Evolutionary conservation across 2,888 invertebrate genomes (phyloP), one percentile per base, ranked within the genome.

Genomic region (Drosophila sordidula): DNA sequence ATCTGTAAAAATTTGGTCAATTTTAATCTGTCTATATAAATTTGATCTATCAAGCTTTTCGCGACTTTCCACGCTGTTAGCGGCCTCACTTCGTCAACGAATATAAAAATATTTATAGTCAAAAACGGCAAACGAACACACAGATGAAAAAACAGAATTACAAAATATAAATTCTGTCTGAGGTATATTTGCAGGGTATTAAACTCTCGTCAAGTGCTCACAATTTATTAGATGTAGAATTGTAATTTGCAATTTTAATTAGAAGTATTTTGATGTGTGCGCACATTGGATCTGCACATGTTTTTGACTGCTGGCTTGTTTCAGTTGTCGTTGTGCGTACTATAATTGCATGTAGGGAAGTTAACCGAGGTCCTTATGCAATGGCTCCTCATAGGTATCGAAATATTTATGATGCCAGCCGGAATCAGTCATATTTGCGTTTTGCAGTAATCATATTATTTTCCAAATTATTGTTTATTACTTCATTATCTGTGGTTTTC

Each of bases 211-310:
- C 34, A 12, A 34, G 11, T 34, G 12, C 4, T 34, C 4, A 12
- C 12, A 34, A 34, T 34, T 34, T 34, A 11, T 12, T 12, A 12
- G 34, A 39, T n/a, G 16, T 39, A 4, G 9, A 44, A 44, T 44
- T n/a, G 18, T 54, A 65, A 65, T 76, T 78, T 78, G 58, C 74
- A 74, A 62, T 65, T 34, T 34, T 34, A 12, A 34, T 12, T 32
- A 11, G 26, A 29, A 29, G 32, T 11, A 11, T 4, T 32, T 32
- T 2, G 32, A 29, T 75, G 56, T 63, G 68, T 44, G 22, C 58
- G 44, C 18, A 61, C 63, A 72, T 67, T 59, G 59, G 59, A 77
- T 78, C 59, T 70, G 57, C 55, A 70, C 59, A 56, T 59, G 45
- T 56, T 59, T 26, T 44, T 46, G 39, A 14, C 47, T 47, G 29